These are phyloP conservation scores for Lateolabrax maculatus DNA, from an alignment of 2,797 vertebrate species.

Conservation along the genomic window DNA sequence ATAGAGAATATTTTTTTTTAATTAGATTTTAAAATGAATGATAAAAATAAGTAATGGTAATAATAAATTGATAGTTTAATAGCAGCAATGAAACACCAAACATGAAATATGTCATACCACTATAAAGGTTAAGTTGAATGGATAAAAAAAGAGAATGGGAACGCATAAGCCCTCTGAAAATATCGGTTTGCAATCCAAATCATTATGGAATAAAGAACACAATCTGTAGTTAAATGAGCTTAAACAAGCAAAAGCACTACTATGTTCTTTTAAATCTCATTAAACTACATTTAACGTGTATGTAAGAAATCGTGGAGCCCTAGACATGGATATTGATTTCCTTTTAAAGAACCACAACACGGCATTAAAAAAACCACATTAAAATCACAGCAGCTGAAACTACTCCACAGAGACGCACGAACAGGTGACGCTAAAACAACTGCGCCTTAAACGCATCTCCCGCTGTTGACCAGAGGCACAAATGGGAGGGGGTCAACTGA, in stretches of 20 bases:
- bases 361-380: neutral
- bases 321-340: neutral
- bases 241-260: neutral
- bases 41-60: neutral
- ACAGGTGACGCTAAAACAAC: conserved; percentile 11
- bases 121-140: neutral
- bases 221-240: neutral
- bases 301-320: neutral
- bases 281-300: neutral
- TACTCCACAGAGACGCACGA: neutral
- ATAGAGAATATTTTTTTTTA: neutral
- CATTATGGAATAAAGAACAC: neutral
- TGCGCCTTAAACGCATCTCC: conserved; percentile 1
- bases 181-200: neutral
- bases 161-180: neutral
- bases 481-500: neutral
- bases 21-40: neutral
- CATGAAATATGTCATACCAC: neutral
- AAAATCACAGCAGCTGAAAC: neutral
- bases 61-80: neutral
- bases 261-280: neutral
- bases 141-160: neutral
- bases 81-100: neutral
- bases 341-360: neutral
- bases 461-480: conserved; percentile 1